Percentiles rank a stretch among this genome's conserved stretches.
Conservation (phyloP, 2,797 vertebrate species). For the Chromobotia macracanthus region DNA sequence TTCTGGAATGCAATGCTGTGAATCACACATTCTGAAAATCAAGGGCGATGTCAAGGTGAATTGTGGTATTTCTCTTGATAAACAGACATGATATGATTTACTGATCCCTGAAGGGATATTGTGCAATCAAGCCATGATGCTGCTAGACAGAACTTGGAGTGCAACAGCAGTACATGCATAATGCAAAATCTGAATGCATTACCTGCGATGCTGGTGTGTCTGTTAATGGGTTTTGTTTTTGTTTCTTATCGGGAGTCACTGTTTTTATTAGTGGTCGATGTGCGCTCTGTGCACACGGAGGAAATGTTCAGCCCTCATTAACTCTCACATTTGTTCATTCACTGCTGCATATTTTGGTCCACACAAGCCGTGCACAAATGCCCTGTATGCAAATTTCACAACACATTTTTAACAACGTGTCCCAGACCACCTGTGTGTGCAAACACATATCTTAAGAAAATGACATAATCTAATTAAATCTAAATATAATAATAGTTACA, state of each 20-base stretch:
- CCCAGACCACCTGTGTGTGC: neutral
- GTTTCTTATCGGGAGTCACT: neutral
- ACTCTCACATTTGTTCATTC: neutral
- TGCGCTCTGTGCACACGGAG: neutral
- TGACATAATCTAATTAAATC: neutral
- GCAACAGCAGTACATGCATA: neutral
- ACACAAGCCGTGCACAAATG: neutral
- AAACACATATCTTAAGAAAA: neutral
- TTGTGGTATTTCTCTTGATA: neutral
- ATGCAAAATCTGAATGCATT: slow-evolving; percentile 11
- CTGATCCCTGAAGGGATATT: neutral
- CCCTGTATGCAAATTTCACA: neutral
- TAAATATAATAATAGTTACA: neutral
- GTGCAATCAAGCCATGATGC: neutral
- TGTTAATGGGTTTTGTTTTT: neutral
- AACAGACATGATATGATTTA: neutral
- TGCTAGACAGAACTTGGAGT: neutral
- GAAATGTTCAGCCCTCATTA: neutral
- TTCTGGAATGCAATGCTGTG: neutral
- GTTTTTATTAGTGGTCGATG: neutral
- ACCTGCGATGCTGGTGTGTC: neutral
- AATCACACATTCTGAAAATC: slow-evolving; percentile 4
- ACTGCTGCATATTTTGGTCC: neutral
- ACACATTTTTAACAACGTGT: neutral
- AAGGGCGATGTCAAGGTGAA: slow-evolving; percentile 17